Evolutionary conservation across 2,113 vertebrate species (phyloP).

Genomic region (Rousettus leschenaultii): DNA sequence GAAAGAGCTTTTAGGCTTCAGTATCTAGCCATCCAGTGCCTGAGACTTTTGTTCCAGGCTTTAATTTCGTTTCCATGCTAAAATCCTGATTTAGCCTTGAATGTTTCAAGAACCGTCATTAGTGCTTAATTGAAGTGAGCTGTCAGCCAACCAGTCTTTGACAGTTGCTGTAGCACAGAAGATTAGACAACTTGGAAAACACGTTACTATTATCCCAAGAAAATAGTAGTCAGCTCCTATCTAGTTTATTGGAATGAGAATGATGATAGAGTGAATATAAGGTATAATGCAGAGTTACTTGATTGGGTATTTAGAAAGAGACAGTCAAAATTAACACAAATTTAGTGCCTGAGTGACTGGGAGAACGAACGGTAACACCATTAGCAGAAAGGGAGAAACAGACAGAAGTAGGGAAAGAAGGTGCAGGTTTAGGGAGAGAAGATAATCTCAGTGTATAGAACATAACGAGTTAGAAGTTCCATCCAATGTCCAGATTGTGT

Average conservation of each 20-base stretch:
- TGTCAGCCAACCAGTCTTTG: not conserved
- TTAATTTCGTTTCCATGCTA: not conserved
- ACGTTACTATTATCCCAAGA: not conserved
- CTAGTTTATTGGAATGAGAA: not conserved
- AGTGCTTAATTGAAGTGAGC: not conserved
- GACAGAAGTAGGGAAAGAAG: not conserved
- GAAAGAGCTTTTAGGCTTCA: not conserved
- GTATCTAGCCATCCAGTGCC: not conserved
- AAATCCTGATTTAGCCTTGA: not conserved
- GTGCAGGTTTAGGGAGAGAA: not conserved
- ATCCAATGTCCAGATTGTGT: not conserved
- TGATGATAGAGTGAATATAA: not conserved
- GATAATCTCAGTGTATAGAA: not conserved
- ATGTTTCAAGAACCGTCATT: conserved; percentile 1
- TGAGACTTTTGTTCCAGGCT: not conserved
- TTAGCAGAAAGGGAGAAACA: not conserved
- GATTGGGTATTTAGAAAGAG: not conserved
- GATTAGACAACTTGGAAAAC: not conserved
- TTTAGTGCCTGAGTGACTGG: not conserved
- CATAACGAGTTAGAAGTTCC: not conserved
- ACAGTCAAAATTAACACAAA: not conserved
- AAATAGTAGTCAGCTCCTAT: not conserved
- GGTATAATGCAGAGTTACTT: not conserved
- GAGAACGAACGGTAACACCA: not conserved
- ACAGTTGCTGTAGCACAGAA: not conserved